Conservation (phyloP, 2,888 invertebrate species). For the Pollenia griseotomentosa region DNA sequence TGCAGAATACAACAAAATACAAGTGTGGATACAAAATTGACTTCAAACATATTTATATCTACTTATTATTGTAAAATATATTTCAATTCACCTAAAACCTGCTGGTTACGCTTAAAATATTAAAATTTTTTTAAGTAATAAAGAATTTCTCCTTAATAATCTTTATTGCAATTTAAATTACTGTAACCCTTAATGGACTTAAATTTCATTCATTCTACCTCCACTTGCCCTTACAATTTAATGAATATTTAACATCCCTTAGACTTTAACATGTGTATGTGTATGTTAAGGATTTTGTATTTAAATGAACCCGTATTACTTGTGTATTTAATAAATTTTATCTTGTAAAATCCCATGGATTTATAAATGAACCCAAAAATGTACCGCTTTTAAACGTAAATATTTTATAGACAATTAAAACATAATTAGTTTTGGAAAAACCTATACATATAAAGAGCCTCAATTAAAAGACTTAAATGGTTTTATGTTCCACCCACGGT, state of each 20-base stretch:
- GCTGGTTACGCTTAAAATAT: too few species aligned
- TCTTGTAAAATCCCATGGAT: background rate
- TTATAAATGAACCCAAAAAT: slow-evolving; percentile 1
- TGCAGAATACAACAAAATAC: background rate
- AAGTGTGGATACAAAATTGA: background rate
- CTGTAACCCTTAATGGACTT: background rate
- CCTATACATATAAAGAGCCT: slow-evolving; percentile 64
- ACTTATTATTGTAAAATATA: too few species aligned
- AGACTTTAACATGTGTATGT: too few species aligned
- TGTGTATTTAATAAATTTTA: background rate
- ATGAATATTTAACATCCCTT: too few species aligned
- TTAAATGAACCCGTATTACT: background rate
- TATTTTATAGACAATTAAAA: slow-evolving; percentile 70
- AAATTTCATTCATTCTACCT: background rate
- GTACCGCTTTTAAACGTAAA: slow-evolving; percentile 37
- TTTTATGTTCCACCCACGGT: slow-evolving; percentile 30
- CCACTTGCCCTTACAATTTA: too few species aligned
- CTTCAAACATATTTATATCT: too few species aligned
- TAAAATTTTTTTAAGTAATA: too few species aligned
- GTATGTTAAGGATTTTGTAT: too few species aligned
- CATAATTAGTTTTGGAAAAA: slow-evolving; percentile 59
- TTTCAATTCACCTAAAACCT: too few species aligned
- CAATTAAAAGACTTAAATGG: slow-evolving; percentile 64
- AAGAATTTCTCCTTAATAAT: too few species aligned
- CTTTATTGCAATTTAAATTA: background rate